Evolutionary conservation across 1,140 invertebrate genomes (phyloP), one percentile per base, ranked within the genome.

Genomic region (Drosophila murphyi): DNA sequence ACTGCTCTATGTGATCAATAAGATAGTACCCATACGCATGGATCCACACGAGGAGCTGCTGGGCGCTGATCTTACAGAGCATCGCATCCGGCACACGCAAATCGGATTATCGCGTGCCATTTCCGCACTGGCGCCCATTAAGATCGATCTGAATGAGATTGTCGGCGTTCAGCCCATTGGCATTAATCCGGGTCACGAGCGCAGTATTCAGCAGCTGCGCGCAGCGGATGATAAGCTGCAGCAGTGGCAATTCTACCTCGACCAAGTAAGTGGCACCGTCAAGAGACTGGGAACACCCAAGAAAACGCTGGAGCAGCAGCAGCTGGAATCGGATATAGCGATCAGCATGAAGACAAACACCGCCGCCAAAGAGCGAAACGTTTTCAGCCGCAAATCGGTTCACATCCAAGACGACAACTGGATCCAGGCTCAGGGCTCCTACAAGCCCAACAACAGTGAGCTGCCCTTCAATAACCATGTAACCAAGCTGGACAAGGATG

Each of bases 11-110:
- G 93, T 95, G 29, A 95, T 98, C 6, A 95, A 98, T 89, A 95
- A 95, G 86, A 93, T 97, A 3, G 93, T 97, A 79, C 95, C 96
- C 5, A 97, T 98, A 59, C 94, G 97, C 37, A 97, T 98, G 96
- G 94, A 95, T 54, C 94, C 95, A 2, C 95, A 97, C 67, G 96
- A 97, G 59, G 97, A 98, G 91, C 93, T 98, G 20, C 90, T 98
- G 1, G 97, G 97, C 3, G 97, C 97, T 8, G 97, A 98, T 94
- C 93, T 98, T 10, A 95, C 96, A 1, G 97, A 98, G 90, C 97
- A 98, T 93, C 94, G 95, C 52, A 96, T 98, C 32, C 80, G 91
- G 2, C 92, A 92, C 62, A 75, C 85, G 3, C 92, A 94, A 91
- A 94, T 94, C 43, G 95, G 95, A 0, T 89, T 95, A 2, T 95